Evolutionary conservation across 1,140 invertebrate species (phyloP), one percentile per base, ranked within the genome.

Genomic region (Hestina assimilis): DNA sequence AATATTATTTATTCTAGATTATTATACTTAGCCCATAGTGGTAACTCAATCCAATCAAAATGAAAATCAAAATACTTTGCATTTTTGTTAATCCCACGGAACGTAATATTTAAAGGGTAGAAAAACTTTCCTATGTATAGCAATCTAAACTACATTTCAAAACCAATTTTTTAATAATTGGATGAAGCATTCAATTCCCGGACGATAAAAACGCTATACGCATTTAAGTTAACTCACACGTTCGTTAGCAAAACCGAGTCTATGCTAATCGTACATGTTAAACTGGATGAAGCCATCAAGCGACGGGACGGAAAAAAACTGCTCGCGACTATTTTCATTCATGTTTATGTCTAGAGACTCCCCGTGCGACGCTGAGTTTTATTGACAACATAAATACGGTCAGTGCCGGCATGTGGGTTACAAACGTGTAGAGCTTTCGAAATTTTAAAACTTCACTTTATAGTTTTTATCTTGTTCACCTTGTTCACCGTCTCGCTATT

Each of bases 361-460:
- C 78, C 76, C 65, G 69, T 66, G 72, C 66, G 72, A 69, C 70
- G 66, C 65, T 66, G 55, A 68, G 67, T 73, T 79, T 79, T 83
- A 79, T 77, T 73, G 77, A 78, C 77, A 73, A 74, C 72, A 81
- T 85, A 81, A 83, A 81, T 72, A 78, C 57, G 47, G 60, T 42
- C 35, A 56, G 42, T 48, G 38, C 35, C 50, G 52, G 56, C n/a
- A 55, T 59, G 47, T 62, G 47, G 58, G 52, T 58, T 63, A 69
- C 60, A 58, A 69, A 77, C 59, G 64, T 63, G 59, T 45, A 67
- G 57, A 72, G 63, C 62, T 58, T 59, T 57, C 55, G 50, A 62
- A 59, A 48, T 68, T 56, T 52, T 56, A 53, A 62, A n/a, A 42
- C 51, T 60, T 62, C 52, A 40, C 33, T 58, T 35, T 55, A 55